These are phyloP conservation scores for Parascotia fuliginaria DNA, from an alignment of 2,888 invertebrate genomes.

Conservation along the genomic window DNA sequence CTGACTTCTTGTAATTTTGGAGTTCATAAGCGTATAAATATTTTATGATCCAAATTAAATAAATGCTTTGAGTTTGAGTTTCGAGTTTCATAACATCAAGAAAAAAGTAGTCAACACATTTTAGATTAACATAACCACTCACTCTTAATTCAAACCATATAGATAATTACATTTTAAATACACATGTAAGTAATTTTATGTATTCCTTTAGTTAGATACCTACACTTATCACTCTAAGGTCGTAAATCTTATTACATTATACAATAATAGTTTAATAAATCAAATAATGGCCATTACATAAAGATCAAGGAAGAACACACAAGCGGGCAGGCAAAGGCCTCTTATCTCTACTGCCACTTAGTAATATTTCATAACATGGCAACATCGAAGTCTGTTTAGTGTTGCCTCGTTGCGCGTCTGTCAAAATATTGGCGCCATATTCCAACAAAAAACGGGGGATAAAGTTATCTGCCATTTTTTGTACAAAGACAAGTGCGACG, in stretches of 20 bases:
- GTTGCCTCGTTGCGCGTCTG: slow-evolving; percentile 58
- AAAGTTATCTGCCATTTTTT: slow-evolving; percentile 38
- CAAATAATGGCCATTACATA: slow-evolving; percentile 43
- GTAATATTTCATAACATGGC: slow-evolving; percentile 65
- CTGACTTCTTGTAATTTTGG: no score
- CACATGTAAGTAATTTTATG: slow-evolving; percentile 17
- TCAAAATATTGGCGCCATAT: slow-evolving; percentile 75
- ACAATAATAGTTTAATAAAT: slow-evolving; percentile 44
- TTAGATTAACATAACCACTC: no score
- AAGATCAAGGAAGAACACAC: slow-evolving; percentile 40
- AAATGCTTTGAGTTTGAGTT: no score
- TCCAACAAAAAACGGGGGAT: slow-evolving; percentile 41
- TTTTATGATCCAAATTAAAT: no score
- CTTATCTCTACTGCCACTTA: slow-evolving; percentile 75
- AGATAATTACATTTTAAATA: slow-evolving; percentile 34
- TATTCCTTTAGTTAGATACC: slow-evolving; percentile 25
- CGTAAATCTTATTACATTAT: slow-evolving; percentile 40
- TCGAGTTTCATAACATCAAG: no score
- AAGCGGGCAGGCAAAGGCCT: slow-evolving; percentile 53
- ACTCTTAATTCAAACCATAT: slow-evolving; percentile 11
- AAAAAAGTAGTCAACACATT: no score
- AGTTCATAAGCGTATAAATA: no score
- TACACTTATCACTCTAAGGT: slow-evolving; percentile 32
- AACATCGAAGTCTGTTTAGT: slow-evolving; percentile 64
- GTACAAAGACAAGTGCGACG: slow-evolving; percentile 14